Conservation (phyloP, 2,797 vertebrate species). For the Poecilia wingei region DNA sequence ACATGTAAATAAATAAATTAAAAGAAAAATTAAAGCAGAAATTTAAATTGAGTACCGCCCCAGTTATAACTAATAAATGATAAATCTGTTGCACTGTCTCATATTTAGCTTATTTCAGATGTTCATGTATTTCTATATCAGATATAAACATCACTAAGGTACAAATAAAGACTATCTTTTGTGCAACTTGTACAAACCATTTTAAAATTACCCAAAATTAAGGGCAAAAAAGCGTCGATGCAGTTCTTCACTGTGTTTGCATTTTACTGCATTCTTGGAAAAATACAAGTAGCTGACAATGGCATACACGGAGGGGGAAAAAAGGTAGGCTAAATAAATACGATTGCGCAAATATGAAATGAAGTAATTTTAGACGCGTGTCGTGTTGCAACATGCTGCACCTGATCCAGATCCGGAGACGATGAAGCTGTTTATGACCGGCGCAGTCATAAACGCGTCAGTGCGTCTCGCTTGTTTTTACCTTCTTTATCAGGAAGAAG, state of each 20-base stretch:
- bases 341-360: neutral
- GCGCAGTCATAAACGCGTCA: slow-evolving; percentile 25
- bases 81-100: neutral
- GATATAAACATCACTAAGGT: no score
- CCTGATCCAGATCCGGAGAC: neutral
- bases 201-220: neutral
- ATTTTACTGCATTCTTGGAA: neutral
- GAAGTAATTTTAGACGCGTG: neutral
- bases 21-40: neutral
- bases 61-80: neutral
- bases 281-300: neutral
- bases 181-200: neutral
- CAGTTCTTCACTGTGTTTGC: neutral
- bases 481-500: slow-evolving; percentile 44
- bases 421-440: neutral
- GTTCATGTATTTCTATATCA: neutral
- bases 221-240: neutral
- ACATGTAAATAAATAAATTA: neutral
- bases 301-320: neutral
- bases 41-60: neutral
- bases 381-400: neutral
- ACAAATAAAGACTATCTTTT: no score
- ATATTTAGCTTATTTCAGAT: neutral
- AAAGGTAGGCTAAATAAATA: no score
- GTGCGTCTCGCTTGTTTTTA: slow-evolving; percentile 10